Conservation (phyloP, 2,113 vertebrate species). For the Galemys pyrenaicus region DNA sequence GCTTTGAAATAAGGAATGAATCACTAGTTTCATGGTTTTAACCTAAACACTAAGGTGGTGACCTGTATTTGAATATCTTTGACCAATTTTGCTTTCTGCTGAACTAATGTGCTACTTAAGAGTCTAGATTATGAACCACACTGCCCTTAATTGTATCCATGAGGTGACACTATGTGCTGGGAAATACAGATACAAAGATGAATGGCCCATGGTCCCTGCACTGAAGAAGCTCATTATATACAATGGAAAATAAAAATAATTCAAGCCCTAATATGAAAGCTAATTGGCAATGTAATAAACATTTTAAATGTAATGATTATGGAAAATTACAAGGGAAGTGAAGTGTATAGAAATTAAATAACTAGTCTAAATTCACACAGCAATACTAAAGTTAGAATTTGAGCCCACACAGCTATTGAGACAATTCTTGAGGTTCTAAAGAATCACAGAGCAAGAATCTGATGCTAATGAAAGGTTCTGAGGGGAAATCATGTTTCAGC, state of each 20-base stretch:
- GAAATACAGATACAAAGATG: background rate
- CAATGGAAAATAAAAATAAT: conserved; percentile 30
- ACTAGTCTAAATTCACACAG: background rate
- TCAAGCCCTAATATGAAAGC: background rate
- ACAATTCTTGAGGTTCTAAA: background rate
- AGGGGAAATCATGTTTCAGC: background rate
- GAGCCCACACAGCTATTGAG: background rate
- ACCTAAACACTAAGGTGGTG: background rate
- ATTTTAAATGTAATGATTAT: background rate
- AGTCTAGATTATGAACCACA: background rate
- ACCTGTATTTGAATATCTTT: background rate
- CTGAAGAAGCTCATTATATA: background rate
- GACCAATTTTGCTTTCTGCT: background rate
- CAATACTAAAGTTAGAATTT: background rate
- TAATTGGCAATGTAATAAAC: background rate
- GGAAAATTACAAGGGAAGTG: background rate
- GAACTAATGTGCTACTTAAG: background rate
- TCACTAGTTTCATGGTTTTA: background rate
- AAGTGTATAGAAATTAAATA: background rate
- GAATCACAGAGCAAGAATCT: background rate
- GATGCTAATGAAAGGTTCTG: background rate
- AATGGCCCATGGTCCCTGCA: background rate
- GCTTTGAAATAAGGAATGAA: background rate
- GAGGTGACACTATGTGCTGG: background rate
- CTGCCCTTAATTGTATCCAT: background rate